Evolutionary conservation across 2,113 vertebrate genomes (phyloP), one percentile per base, ranked within the genome.

Genomic region (Eurystomus gularis): DNA sequence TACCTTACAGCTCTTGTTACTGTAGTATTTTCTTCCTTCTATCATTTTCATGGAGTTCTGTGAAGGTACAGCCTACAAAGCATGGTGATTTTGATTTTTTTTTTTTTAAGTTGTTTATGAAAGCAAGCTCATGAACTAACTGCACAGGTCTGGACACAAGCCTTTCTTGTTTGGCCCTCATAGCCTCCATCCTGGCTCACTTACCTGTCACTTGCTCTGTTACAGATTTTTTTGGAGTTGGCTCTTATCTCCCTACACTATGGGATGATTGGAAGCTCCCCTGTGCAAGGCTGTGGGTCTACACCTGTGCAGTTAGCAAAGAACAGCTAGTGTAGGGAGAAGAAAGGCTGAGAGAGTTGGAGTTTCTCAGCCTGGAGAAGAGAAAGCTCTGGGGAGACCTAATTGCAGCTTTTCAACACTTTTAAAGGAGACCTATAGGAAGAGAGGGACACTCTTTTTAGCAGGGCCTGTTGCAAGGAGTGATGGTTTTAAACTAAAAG

Each of bases 181-280:
- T 9, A 86, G 13, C 11, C 26, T 82, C 33, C 20, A 13, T 39
- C 31, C 24, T 68, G 51, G 29, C 15, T 44, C 31, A 17, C 26
- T 42, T 70, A 26, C 18, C n/a, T 90, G 33, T 19, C 3, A 2
- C 28, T 42, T 90, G 15, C 7, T 80, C 29, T 52, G 33, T 23
- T 25, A 55, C 11, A 79, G 17, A 7, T 46, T 42, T 44, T 42
- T 52, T 42, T 51, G 19, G 26, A 79, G 4, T 11, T 35, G 9
- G 4, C 16, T 14, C 14, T 68, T 78, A 24, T 14, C 7, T 10
- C 7, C 35, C 15, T 24, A 0, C 35, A 13, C 19, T 64, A 15
- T 24, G 52, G 12, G 10, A 0, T 2, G 7, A 48, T 9, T 35
- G 23, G 29, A 35, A 52, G 35, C 23, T 61, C 5, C 5, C 6